Evolutionary conservation across 2,888 invertebrate species (phyloP).

Genomic region (Melitaea athalia): DNA sequence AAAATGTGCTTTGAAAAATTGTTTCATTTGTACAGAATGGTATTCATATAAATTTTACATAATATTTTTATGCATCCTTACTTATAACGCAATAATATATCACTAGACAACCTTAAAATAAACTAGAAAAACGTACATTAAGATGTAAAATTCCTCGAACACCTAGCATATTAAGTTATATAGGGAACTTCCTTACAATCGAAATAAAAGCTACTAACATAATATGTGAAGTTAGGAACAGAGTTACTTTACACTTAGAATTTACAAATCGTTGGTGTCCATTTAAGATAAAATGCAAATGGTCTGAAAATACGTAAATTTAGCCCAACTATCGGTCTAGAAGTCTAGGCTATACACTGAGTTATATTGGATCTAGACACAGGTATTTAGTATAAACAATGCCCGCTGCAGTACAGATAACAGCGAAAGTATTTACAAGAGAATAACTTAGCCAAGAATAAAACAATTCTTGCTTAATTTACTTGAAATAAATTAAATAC

Average conservation of each 20-base stretch:
- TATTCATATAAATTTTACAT: too few relatives aligned
- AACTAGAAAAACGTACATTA: too few relatives aligned
- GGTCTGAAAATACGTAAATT: constrained; percentile 28
- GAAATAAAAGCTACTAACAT: constrained; percentile 8
- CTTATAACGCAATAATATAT: too few relatives aligned
- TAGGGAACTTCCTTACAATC: not conserved
- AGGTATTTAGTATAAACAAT: constrained; percentile 28
- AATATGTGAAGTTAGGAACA: constrained; percentile 10
- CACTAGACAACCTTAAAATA: too few relatives aligned
- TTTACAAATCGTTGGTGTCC: constrained; percentile 20
- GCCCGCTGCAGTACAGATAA: constrained; percentile 16
- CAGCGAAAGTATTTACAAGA: constrained; percentile 22
- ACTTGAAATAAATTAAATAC: not conserved
- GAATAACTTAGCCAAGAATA: not conserved
- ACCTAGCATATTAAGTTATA: too few relatives aligned
- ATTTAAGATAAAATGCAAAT: constrained; percentile 31
- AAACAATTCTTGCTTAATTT: constrained; percentile 13
- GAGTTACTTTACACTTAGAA: constrained; percentile 16
- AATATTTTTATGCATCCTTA: too few relatives aligned
- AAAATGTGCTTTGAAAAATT: too few relatives aligned
- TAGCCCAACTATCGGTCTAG: constrained; percentile 18
- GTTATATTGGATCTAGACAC: constrained; percentile 17
- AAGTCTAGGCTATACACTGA: constrained; percentile 23
- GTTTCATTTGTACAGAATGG: too few relatives aligned
- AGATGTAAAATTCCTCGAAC: too few relatives aligned